These are phyloP conservation scores for Cephus cinctus DNA, from an alignment of 1,140 invertebrate genomes.

Conservation along the genomic window DNA sequence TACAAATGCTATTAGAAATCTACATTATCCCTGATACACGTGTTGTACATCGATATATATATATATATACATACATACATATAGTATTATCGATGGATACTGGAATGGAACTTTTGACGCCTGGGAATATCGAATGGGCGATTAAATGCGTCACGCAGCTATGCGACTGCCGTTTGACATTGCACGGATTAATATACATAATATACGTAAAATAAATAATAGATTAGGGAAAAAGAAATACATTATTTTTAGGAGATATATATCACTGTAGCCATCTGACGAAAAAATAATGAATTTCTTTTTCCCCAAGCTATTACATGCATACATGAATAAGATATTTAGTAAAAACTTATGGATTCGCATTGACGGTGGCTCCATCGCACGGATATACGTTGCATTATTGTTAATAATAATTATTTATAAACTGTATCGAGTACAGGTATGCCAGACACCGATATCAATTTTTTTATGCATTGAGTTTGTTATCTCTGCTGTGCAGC, in stretches of 20 bases:
- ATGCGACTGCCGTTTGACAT: neutral
- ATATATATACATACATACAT: constrained; percentile 28
- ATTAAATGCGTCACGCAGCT: neutral
- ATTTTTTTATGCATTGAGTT: constrained; percentile 14
- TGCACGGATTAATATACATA: neutral
- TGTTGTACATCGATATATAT: constrained; percentile 20
- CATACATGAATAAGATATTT: too few relatives aligned
- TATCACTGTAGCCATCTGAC: too few relatives aligned
- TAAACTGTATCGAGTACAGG: neutral
- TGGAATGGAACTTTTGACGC: too few relatives aligned
- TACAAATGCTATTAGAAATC: too few relatives aligned
- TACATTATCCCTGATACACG: constrained; percentile 20
- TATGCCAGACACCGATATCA: too few relatives aligned
- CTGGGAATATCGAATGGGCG: neutral
- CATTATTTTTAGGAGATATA: neutral
- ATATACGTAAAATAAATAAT: constrained; percentile 6
- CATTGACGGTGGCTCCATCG: too few relatives aligned
- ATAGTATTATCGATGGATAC: too few relatives aligned
- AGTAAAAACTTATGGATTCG: too few relatives aligned
- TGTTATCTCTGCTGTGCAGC: constrained; percentile 26
- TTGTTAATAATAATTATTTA: constrained; percentile 12
- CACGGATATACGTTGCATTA: neutral
- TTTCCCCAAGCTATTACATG: neutral
- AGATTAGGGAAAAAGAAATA: neutral
- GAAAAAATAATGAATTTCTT: neutral